Conservation (phyloP, 1,140 invertebrate species). For the Calephelis virginiensis region DNA sequence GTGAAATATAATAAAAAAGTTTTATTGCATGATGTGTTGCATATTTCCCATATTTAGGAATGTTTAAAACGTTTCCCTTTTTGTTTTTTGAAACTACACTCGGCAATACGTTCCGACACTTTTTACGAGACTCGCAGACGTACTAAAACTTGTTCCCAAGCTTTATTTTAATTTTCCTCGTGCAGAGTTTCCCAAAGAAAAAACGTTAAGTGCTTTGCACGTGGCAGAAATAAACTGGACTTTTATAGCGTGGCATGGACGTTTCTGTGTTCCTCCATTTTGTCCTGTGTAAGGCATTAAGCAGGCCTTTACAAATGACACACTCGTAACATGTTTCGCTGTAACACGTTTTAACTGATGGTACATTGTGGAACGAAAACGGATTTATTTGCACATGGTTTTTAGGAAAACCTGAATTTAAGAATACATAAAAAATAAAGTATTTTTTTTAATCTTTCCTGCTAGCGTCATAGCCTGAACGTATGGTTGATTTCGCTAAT, state of each 20-base stretch:
- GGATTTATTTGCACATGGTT: neutral
- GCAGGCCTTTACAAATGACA: slow-evolving; percentile 28
- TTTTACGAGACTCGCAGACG: slow-evolving; percentile 53
- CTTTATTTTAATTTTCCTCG: slow-evolving; percentile 73
- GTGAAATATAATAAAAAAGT: slow-evolving; percentile 1
- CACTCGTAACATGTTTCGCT: slow-evolving; percentile 16
- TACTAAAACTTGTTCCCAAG: slow-evolving; percentile 62
- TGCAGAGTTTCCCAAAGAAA: slow-evolving; percentile 25
- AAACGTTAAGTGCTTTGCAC: slow-evolving; percentile 39
- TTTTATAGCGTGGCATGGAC: slow-evolving; percentile 35
- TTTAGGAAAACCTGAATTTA: neutral
- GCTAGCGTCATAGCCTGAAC: no score
- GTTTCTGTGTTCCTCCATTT: slow-evolving; percentile 30
- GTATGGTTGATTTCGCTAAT: no score
- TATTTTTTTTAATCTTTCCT: no score
- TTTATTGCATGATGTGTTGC: slow-evolving; percentile 3
- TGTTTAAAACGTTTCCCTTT: slow-evolving; percentile 25
- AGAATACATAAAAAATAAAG: no score
- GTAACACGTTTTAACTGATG: slow-evolving; percentile 20
- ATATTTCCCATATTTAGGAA: slow-evolving; percentile 11
- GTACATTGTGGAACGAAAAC: slow-evolving; percentile 15
- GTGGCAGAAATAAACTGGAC: slow-evolving; percentile 41
- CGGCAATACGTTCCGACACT: slow-evolving; percentile 51
- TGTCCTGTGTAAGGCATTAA: slow-evolving; percentile 26
- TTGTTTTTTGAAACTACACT: slow-evolving; percentile 35